Evolutionary conservation across 2,888 invertebrate genomes (phyloP).

Genomic region (Acronicta leporina): DNA sequence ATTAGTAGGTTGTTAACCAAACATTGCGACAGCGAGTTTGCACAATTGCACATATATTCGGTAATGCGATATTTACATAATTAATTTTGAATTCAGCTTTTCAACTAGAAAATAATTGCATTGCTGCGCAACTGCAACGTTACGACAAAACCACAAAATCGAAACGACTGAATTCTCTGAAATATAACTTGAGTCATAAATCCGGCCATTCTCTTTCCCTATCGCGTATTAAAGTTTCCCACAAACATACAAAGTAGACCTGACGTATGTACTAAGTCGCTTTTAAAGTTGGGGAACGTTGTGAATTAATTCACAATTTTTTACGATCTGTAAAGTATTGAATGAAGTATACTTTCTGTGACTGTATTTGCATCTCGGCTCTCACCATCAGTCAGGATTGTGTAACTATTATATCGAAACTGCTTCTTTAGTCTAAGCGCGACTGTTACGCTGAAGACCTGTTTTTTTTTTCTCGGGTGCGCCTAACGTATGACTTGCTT

Average conservation of each 20-base stretch:
- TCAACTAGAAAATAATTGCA: slow-evolving; percentile 22
- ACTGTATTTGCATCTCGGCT: slow-evolving; percentile 24
- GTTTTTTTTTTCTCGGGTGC: too few species aligned
- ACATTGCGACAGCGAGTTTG: slow-evolving; percentile 57
- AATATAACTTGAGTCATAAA: slow-evolving; percentile 52
- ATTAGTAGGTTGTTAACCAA: slow-evolving; percentile 61
- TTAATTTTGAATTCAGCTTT: slow-evolving; percentile 33
- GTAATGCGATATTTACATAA: slow-evolving; percentile 34
- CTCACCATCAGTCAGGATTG: slow-evolving; percentile 36
- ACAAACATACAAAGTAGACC: slow-evolving; percentile 26
- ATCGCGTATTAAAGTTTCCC: slow-evolving; percentile 38
- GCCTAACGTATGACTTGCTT: too few species aligned
- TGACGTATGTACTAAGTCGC: slow-evolving; percentile 15
- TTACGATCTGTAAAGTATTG: slow-evolving; percentile 13
- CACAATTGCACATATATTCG: slow-evolving; percentile 50
- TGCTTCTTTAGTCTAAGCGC: too few species aligned
- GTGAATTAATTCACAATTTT: slow-evolving; percentile 32
- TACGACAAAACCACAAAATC: slow-evolving; percentile 44
- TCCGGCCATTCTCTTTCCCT: slow-evolving; percentile 34
- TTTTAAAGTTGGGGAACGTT: slow-evolving; percentile 21
- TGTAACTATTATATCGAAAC: slow-evolving; percentile 36
- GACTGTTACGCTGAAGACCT: too few species aligned
- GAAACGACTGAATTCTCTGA: slow-evolving; percentile 40
- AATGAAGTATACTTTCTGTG: slow-evolving; percentile 41
- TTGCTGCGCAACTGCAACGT: slow-evolving; percentile 12